Percentiles rank a stretch among this genome's conserved stretches.
Conservation (phyloP, 1,140 invertebrate species). For the Neoseiulus cucumeris region DNA sequence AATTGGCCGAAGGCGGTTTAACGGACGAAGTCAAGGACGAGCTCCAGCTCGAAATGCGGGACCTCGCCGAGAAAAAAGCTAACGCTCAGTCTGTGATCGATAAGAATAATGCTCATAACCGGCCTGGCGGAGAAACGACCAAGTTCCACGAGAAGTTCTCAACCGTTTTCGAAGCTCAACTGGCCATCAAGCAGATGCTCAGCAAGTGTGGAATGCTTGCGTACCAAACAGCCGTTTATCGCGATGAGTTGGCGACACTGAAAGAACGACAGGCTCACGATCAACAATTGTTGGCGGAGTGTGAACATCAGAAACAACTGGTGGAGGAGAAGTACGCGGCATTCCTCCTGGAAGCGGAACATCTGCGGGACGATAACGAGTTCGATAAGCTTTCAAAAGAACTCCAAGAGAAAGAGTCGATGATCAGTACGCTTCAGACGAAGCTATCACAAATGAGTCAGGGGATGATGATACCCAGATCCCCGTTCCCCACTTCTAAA, state of each 20-base stretch:
- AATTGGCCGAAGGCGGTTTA: neutral
- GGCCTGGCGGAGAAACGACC: neutral
- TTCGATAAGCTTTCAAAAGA: neutral
- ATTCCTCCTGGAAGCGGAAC: neutral
- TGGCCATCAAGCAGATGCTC: neutral
- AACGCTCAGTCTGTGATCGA: neutral
- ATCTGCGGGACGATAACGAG: neutral
- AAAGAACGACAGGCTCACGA: neutral
- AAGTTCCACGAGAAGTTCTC: neutral
- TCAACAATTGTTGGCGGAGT: neutral
- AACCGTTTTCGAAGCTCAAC: neutral
- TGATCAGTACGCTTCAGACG: neutral
- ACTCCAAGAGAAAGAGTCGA: neutral
- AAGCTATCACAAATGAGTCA: neutral
- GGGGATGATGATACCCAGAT: neutral
- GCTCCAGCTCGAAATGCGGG: neutral
- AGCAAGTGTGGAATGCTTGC: neutral
- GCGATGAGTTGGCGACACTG: neutral
- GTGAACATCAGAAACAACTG: neutral
- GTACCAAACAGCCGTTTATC: neutral
- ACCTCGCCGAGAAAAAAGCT: neutral
- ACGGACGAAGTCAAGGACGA: neutral
- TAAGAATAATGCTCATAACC: neutral
- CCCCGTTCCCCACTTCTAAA: neutral
- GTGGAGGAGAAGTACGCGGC: constrained; percentile 3